Conservation (phyloP, 2,113 vertebrate genomes). For the Rhinolophus sinicus region DNA sequence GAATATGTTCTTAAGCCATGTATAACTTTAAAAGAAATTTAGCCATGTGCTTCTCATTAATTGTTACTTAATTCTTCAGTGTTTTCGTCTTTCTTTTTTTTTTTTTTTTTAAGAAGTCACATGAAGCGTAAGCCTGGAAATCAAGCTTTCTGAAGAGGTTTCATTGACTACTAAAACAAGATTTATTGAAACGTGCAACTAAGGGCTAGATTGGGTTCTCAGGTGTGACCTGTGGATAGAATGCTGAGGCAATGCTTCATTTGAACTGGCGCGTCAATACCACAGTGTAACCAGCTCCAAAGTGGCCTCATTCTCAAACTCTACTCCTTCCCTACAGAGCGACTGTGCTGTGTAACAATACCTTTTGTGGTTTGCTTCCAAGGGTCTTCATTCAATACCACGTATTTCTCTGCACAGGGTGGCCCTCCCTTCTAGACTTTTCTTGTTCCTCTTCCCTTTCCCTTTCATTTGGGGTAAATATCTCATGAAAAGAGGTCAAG, state of each 20-base stretch:
- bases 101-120: neutral
- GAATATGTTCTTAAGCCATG: neutral
- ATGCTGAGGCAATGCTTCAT: neutral
- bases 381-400: neutral
- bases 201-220: neutral
- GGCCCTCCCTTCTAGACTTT: neutral
- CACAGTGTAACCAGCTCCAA: neutral
- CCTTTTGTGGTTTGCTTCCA: neutral
- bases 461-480: conserved; percentile 38
- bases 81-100: neutral
- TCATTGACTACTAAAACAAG: neutral
- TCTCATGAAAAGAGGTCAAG: conserved; percentile 55
- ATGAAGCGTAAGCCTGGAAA: conserved; percentile 20
- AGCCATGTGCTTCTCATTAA: conserved; percentile 70
- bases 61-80: conserved; percentile 63
- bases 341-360: neutral
- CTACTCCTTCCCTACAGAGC: neutral
- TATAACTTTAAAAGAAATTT: conserved; percentile 39
- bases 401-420: neutral
- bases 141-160: conserved; percentile 27
- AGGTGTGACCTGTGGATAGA: neutral
- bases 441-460: neutral
- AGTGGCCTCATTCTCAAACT: neutral
- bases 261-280: neutral
- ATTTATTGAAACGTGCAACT: neutral